Conservation (phyloP, 1,140 invertebrate species). For the Centruroides sculpturatus region DNA sequence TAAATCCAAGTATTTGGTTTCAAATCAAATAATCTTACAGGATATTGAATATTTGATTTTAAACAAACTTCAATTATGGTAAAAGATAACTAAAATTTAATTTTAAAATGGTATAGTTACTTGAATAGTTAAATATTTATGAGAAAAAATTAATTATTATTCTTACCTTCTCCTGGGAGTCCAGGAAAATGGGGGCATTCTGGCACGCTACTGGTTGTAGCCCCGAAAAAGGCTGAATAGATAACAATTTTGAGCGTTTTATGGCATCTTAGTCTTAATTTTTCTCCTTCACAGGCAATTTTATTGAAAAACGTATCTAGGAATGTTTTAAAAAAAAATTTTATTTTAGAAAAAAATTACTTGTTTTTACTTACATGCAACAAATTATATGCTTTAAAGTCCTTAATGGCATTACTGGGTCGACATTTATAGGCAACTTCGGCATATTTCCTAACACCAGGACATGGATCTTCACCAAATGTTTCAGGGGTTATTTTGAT, state of each 20-base stretch:
- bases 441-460: slow-evolving; percentile 67
- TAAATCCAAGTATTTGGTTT: background rate
- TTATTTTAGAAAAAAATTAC: too few species aligned
- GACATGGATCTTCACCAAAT: slow-evolving; percentile 73
- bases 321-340: slow-evolving; percentile 21
- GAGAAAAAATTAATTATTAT: background rate
- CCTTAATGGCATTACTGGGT: slow-evolving; percentile 54
- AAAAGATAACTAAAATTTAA: background rate
- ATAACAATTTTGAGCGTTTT: slow-evolving; percentile 57
- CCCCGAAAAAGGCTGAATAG: slow-evolving; percentile 76
- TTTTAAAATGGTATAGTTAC: background rate
- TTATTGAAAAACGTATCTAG: slow-evolving; percentile 79
- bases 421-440: slow-evolving; percentile 87
- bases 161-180: slow-evolving; percentile 72
- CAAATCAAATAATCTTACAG: too few species aligned
- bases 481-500: slow-evolving; percentile 62
- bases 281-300: slow-evolving; percentile 77
- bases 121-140: slow-evolving; percentile 22
- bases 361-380: too few species aligned
- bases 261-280: slow-evolving; percentile 41
- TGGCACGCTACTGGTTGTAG: slow-evolving; percentile 68
- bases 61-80: slow-evolving; percentile 17
- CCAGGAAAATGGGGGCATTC: slow-evolving; percentile 73
- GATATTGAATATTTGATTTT: too few species aligned
- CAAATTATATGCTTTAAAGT: slow-evolving; percentile 8